A percentile compares a stretch with the other conserved stretches of the same genome.
Evolutionary conservation across 2,113 vertebrate species (phyloP).

Genomic region (Orcinus orca): DNA sequence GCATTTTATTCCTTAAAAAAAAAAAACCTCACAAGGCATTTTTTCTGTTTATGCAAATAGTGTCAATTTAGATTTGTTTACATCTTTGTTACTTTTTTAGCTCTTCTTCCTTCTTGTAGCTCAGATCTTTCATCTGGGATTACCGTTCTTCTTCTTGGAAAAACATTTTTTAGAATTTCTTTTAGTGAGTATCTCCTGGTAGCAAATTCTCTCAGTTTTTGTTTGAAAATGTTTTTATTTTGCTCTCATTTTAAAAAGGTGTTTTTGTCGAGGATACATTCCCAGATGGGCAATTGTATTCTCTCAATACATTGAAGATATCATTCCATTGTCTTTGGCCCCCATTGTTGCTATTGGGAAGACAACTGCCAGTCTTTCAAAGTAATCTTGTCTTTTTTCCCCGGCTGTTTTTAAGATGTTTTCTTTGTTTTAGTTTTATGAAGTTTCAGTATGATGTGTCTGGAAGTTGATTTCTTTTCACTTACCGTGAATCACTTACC

Average conservation of each 20-base stretch:
- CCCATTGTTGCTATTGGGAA: background rate
- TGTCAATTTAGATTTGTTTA: background rate
- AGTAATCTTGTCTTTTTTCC: background rate
- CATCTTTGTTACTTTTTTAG: background rate
- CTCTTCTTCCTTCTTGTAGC: background rate
- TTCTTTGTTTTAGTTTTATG: background rate
- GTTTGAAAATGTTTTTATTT: background rate
- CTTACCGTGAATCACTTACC: background rate
- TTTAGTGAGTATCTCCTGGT: background rate
- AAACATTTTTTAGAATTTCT: background rate
- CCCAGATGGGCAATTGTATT: background rate
- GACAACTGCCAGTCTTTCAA: background rate
- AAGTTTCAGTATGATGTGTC: background rate
- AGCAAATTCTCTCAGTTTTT: background rate
- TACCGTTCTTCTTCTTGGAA: background rate
- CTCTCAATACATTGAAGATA: background rate
- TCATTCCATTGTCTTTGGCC: background rate
- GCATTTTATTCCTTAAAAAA: background rate
- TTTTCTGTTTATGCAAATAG: background rate
- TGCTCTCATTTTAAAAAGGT: background rate
- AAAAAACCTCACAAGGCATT: background rate
- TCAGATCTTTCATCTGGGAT: background rate
- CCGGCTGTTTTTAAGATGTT: background rate
- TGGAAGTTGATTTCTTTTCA: background rate
- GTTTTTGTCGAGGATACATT: conserved; percentile 6